phyloP scores from a whole-genome alignment of 2,113 vertebrate genomes.

The Dryoscopus gambensis region DNA sequence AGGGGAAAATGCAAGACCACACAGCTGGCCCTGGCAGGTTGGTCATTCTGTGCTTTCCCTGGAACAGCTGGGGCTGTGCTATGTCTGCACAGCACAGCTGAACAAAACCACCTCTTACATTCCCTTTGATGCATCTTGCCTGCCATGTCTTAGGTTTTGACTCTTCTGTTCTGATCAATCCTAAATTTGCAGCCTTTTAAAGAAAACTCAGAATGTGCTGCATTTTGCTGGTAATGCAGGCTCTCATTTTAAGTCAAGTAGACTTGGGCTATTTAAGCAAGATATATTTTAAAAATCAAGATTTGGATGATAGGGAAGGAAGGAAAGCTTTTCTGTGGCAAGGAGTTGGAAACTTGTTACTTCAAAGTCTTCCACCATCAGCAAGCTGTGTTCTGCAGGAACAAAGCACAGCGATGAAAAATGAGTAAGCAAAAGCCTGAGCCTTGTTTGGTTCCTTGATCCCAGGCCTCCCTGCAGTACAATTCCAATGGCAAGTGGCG shows the following conservation, averaged over 20 bases:
- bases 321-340: not conserved
- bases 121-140: not conserved
- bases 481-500: not conserved
- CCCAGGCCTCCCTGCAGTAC: constrained; percentile 69
- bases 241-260: not conserved
- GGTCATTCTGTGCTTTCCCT: not conserved
- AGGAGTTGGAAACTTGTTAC: not conserved
- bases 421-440: not conserved
- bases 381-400: not conserved
- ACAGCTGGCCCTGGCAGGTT: constrained; percentile 77
- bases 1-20: constrained; percentile 30
- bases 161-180: not conserved
- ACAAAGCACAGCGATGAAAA: not conserved
- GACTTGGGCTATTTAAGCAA: not conserved
- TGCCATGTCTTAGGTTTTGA: not conserved
- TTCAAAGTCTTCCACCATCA: not conserved
- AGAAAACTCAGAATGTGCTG: not conserved
- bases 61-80: not conserved
- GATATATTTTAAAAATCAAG: not conserved
- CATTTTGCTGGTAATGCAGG: not conserved
- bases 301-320: not conserved
- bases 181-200: not conserved
- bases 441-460: not conserved
- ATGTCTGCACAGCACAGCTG: no score
- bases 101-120: not conserved